Evolutionary conservation across 1,140 invertebrate species (phyloP).

Genomic region (Hylaeus volcanicus): DNA sequence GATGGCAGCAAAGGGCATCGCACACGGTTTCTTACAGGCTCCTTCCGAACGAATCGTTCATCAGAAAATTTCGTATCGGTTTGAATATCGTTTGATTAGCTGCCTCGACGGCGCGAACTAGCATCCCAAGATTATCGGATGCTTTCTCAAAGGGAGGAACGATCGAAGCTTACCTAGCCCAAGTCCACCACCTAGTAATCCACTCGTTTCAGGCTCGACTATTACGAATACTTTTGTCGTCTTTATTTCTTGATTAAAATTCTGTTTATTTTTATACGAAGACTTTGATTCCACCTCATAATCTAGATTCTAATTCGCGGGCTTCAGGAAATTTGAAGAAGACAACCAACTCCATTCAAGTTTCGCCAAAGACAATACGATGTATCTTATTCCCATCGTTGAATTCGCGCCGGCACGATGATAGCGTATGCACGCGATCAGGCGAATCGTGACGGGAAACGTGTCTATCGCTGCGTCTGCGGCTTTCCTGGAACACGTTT

Average conservation of each 20-base stretch:
- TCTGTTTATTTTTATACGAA: too few relatives aligned
- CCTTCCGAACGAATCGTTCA: neutral
- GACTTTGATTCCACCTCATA: too few relatives aligned
- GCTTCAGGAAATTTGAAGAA: neutral
- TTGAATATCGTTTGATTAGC: neutral
- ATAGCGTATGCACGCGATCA: slow-evolving; percentile 38
- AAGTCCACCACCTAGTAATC: too few relatives aligned
- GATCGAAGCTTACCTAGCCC: too few relatives aligned
- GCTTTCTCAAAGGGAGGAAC: too few relatives aligned
- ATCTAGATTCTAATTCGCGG: too few relatives aligned
- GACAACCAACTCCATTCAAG: neutral
- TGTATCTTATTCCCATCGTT: slow-evolving; percentile 11
- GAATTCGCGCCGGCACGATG: slow-evolving; percentile 1
- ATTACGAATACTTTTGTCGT: too few relatives aligned
- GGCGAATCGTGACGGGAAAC: slow-evolving; percentile 49
- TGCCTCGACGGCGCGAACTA: neutral
- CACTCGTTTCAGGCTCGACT: too few relatives aligned
- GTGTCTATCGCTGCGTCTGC: slow-evolving; percentile 35
- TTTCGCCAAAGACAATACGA: neutral
- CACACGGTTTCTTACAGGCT: neutral
- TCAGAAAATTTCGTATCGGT: neutral
- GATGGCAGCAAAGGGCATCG: slow-evolving; percentile 7
- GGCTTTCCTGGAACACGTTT: slow-evolving; percentile 8
- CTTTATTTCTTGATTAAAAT: too few relatives aligned
- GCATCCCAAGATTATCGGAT: too few relatives aligned